phyloP scores from a whole-genome alignment of 2,113 vertebrate genomes.

The Alosa alosa region DNA sequence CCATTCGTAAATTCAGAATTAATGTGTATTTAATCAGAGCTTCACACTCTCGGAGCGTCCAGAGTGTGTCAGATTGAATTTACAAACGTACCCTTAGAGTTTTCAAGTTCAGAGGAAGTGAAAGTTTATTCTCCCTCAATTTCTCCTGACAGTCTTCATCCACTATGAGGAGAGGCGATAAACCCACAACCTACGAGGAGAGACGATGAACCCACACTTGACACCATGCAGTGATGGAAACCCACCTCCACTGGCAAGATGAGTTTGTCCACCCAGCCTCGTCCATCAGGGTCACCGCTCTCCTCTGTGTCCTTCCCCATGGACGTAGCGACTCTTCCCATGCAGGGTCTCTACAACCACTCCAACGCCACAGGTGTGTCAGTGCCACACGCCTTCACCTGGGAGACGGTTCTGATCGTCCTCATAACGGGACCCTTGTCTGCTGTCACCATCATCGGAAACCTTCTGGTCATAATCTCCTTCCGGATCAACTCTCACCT shows the following conservation, averaged over 20 bases:
- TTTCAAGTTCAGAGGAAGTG: not conserved
- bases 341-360: slow-evolving; percentile 17
- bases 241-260: not conserved
- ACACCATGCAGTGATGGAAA: not conserved
- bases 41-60: too few relatives aligned
- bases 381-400: not conserved
- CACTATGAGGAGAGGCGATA: not conserved
- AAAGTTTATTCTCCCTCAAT: not conserved
- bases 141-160: not conserved
- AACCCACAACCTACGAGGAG: too few relatives aligned
- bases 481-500: slow-evolving; percentile 43
- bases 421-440: slow-evolving; percentile 40
- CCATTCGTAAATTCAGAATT: too few relatives aligned
- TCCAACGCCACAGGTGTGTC: slow-evolving; percentile 15
- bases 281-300: not conserved
- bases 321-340: slow-evolving; percentile 1
- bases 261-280: not conserved
- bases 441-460: slow-evolving; percentile 41
- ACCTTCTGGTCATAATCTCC: slow-evolving; percentile 45
- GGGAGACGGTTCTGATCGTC: slow-evolving; percentile 37
- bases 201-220: not conserved
- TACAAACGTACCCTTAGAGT: too few relatives aligned
- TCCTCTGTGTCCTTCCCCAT: slow-evolving; percentile 17
- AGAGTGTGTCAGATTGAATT: too few relatives aligned
- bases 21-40: too few relatives aligned